A percentile compares a stretch with the other conserved stretches of the same genome.
These are phyloP conservation scores for Leucophenga varia DNA, from an alignment of 1,140 invertebrate species.

Conservation along the genomic window DNA sequence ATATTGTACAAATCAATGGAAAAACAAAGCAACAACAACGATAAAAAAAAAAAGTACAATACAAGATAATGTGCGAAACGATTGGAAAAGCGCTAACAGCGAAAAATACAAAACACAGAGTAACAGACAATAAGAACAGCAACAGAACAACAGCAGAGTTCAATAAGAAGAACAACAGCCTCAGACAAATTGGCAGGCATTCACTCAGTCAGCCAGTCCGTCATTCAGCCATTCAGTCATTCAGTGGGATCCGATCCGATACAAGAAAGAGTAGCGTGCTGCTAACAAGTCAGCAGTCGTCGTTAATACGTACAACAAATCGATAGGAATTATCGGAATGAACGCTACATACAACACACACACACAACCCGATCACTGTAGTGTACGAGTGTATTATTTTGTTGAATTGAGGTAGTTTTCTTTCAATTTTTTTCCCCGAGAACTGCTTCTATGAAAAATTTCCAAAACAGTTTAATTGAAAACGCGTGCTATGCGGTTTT, in stretches of 20 bases:
- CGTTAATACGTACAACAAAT: constrained; percentile 26
- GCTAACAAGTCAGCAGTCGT: constrained; percentile 1
- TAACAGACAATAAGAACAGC: not conserved
- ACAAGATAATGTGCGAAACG: constrained; percentile 52
- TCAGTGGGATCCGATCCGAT: constrained; percentile 24
- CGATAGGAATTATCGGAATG: constrained; percentile 45
- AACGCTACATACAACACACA: no score
- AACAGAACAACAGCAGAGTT: no score
- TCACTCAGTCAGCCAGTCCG: constrained; percentile 26
- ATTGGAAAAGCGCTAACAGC: constrained; percentile 42
- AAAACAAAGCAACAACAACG: no score
- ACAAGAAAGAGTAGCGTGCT: constrained; percentile 1
- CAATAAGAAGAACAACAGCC: constrained; percentile 13
- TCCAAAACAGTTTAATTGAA: no score
- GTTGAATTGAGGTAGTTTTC: no score
- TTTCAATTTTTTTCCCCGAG: no score
- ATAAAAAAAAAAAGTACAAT: no score
- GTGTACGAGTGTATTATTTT: no score
- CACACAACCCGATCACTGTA: no score
- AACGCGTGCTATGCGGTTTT: no score
- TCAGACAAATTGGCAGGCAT: not conserved
- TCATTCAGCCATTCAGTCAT: constrained; percentile 38
- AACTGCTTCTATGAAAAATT: no score
- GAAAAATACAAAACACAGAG: no score
- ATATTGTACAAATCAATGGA: constrained; percentile 53